Conservation (phyloP, 2,797 vertebrate genomes). For the Falco naumanni region DNA sequence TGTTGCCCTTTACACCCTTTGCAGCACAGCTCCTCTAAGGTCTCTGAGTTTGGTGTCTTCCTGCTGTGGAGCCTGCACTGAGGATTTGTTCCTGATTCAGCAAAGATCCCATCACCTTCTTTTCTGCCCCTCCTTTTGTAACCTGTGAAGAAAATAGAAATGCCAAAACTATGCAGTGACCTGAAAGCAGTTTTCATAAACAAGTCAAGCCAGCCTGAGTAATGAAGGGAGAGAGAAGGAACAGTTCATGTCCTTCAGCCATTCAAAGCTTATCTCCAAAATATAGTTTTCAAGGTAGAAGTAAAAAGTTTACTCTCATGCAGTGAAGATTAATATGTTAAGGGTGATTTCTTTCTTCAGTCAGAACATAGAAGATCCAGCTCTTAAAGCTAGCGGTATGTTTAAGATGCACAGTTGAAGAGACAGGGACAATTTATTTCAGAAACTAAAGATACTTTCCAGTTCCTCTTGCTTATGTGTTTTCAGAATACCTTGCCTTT, state of each 20-base stretch:
- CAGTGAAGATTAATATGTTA: background rate
- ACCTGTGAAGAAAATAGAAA: background rate
- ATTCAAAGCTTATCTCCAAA: background rate
- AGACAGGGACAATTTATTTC: background rate
- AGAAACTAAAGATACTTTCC: background rate
- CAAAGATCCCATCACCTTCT: background rate
- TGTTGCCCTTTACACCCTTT: background rate
- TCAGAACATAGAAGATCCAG: background rate
- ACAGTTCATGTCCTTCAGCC: background rate
- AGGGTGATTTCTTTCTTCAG: background rate
- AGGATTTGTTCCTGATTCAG: background rate
- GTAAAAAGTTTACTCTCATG: background rate
- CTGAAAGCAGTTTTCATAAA: background rate
- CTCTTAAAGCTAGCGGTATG: background rate
- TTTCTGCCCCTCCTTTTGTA: background rate
- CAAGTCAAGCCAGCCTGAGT: background rate
- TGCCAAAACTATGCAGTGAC: background rate
- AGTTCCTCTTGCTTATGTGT: background rate
- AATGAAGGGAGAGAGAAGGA: background rate
- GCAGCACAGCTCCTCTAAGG: background rate
- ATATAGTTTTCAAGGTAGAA: background rate
- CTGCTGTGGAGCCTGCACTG: background rate
- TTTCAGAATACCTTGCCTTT: background rate
- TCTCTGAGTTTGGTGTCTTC: background rate
- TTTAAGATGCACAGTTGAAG: background rate